A percentile compares a stretch with the other conserved stretches of the same genome.
Conservation (phyloP, 2,888 invertebrate genomes). For the Lacanobia oleracea region DNA sequence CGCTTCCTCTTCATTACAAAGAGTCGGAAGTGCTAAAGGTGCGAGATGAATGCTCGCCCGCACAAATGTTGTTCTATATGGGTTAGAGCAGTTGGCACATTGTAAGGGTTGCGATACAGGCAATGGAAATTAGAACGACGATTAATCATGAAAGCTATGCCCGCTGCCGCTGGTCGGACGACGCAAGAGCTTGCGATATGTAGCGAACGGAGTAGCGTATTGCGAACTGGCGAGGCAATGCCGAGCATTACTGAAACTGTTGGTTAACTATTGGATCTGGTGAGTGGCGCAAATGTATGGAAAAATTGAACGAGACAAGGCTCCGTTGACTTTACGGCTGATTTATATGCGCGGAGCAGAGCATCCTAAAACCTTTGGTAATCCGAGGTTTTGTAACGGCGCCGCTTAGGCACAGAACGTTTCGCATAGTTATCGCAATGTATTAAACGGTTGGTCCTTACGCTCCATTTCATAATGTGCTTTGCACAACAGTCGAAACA, state of each 20-base stretch:
- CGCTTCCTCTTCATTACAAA: slow-evolving; percentile 86
- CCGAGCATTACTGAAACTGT: slow-evolving; percentile 83
- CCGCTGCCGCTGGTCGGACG: slow-evolving; percentile 72
- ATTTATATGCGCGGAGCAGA: slow-evolving; percentile 76
- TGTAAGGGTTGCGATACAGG: slow-evolving; percentile 69
- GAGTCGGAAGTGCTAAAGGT: slow-evolving; percentile 83
- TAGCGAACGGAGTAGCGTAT: slow-evolving; percentile 82
- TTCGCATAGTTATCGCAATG: slow-evolving; percentile 77
- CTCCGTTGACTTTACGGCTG: slow-evolving; percentile 67
- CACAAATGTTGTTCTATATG: slow-evolving; percentile 44
- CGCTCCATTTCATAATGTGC: slow-evolving; percentile 85
- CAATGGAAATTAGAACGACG: slow-evolving; percentile 77
- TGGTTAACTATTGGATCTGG: slow-evolving; percentile 86
- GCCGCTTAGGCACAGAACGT: slow-evolving; percentile 76
- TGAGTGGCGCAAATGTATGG: slow-evolving; percentile 81
- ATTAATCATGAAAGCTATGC: slow-evolving; percentile 84
- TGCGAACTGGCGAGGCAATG: slow-evolving; percentile 81
- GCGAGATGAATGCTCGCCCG: slow-evolving; percentile 72
- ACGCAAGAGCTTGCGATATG: slow-evolving; percentile 89
- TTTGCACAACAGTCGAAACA: slow-evolving; percentile 83
- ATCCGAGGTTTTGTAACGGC: slow-evolving; percentile 82
- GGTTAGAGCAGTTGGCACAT: slow-evolving; percentile 60
- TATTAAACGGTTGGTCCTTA: slow-evolving; percentile 81
- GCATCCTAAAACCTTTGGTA: slow-evolving; percentile 75
- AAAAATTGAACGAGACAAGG: slow-evolving; percentile 80